Evolutionary conservation across 1,140 invertebrate species (phyloP).

Genomic region (Sminthurinus signatus): DNA sequence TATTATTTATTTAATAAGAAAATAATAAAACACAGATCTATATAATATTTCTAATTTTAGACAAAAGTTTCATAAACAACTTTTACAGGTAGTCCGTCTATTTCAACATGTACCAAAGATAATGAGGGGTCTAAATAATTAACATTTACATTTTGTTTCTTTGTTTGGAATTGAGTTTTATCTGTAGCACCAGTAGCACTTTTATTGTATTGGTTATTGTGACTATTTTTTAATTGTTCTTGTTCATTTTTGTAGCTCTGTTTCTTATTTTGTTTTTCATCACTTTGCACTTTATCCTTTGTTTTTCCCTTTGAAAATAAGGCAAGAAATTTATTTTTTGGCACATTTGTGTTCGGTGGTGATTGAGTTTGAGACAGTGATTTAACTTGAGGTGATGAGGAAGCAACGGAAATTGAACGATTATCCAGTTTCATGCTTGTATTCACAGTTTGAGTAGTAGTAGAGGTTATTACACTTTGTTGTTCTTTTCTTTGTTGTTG

Average conservation of each 20-base stretch:
- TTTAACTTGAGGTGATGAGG: no score
- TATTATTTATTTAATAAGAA: not conserved
- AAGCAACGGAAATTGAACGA: no score
- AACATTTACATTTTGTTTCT: conserved; percentile 14
- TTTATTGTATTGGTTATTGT: conserved; percentile 3
- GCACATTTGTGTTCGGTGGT: not conserved
- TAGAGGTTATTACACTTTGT: conserved; percentile 1
- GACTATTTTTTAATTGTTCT: not conserved
- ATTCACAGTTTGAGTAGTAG: no score
- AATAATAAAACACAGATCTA: not conserved
- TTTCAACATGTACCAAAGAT: conserved; percentile 4
- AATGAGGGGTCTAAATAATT: conserved; percentile 3
- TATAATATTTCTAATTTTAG: conserved; percentile 8
- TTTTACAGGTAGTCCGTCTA: conserved; percentile 27
- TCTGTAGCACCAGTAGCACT: not conserved
- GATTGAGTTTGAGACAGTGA: no score
- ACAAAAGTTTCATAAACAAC: conserved; percentile 38
- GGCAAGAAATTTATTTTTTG: conserved; percentile 12
- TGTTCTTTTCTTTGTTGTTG: not conserved
- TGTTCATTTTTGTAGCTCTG: not conserved
- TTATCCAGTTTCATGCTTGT: no score
- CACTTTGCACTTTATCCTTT: not conserved
- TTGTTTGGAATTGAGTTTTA: conserved; percentile 8
- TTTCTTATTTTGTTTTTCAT: not conserved
- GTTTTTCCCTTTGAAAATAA: conserved; percentile 7